phyloP scores from a whole-genome alignment of 2,113 vertebrate genomes.

The Notarius lentiginosus region DNA sequence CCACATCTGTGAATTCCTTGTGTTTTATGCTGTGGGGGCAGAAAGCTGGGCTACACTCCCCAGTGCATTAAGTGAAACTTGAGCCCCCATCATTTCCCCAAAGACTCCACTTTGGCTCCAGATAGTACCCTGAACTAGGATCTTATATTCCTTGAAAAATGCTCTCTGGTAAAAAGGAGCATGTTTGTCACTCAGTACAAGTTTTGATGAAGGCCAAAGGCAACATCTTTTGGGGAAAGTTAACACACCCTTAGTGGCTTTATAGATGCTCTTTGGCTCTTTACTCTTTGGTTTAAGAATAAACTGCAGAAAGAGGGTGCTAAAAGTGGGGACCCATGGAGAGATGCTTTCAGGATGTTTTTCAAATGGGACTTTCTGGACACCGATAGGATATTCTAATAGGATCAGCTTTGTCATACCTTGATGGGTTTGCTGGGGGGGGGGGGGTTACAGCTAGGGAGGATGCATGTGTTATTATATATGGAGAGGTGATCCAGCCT shows the following conservation, averaged over 20 bases:
- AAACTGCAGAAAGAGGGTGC: constrained; percentile 21
- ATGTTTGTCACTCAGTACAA: constrained; percentile 51
- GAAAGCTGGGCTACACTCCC: constrained; percentile 45
- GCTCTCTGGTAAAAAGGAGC: constrained; percentile 36
- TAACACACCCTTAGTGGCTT: constrained; percentile 42
- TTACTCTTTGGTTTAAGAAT: constrained; percentile 42
- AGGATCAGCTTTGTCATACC: constrained; percentile 25
- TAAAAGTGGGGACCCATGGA: constrained; percentile 36
- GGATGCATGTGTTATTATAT: constrained; percentile 1
- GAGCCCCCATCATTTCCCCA: constrained; percentile 42
- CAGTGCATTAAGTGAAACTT: constrained; percentile 57
- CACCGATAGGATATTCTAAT: constrained; percentile 24
- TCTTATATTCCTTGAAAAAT: constrained; percentile 38
- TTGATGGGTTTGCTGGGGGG: constrained; percentile 31
- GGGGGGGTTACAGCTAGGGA: constrained; percentile 20
- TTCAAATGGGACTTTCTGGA: constrained; percentile 25
- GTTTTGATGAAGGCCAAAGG: constrained; percentile 42
- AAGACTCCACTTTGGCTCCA: constrained; percentile 37
- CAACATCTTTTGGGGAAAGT: constrained; percentile 43
- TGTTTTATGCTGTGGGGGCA: constrained; percentile 49
- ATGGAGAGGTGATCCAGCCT: constrained; percentile 11
- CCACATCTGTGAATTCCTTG: constrained; percentile 53
- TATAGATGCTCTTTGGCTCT: constrained; percentile 21
- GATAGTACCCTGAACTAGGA: constrained; percentile 39
- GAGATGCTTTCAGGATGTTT: constrained; percentile 42